A percentile compares a stretch with the other conserved stretches of the same genome.
These are phyloP conservation scores for Corythornis vintsioides DNA, from an alignment of 2,113 vertebrate species.

Conservation along the genomic window DNA sequence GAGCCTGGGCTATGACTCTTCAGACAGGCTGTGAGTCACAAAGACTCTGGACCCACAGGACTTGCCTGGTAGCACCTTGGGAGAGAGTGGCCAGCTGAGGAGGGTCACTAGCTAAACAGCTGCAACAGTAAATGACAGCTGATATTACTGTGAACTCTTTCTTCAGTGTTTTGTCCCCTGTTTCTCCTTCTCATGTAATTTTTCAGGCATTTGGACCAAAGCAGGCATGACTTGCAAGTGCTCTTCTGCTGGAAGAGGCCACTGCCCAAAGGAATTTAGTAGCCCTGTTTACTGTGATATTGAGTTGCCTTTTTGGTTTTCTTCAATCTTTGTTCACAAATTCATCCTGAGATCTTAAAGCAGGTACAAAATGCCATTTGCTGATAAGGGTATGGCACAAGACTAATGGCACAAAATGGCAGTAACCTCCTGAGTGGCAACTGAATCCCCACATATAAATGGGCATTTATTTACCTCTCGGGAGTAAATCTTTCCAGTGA, in stretches of 20 bases:
- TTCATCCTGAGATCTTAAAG: not conserved
- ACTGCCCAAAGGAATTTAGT: not conserved
- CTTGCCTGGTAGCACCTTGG: not conserved
- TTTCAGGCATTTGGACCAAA: not conserved
- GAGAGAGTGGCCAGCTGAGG: not conserved
- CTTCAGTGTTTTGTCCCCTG: not conserved
- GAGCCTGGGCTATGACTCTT: not conserved
- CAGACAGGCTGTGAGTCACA: not conserved
- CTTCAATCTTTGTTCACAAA: not conserved
- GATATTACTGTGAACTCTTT: not conserved
- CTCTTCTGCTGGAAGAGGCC: not conserved
- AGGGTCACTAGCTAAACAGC: not conserved
- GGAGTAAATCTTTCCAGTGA: not conserved
- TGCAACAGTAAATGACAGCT: not conserved
- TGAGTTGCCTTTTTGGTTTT: not conserved
- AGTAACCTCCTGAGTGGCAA: not conserved
- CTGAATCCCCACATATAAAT: not conserved
- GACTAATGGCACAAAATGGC: not conserved
- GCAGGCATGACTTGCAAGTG: not conserved
- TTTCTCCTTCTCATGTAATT: not conserved
- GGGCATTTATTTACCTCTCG: constrained; percentile 4
- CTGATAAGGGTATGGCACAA: not conserved
- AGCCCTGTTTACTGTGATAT: not conserved
- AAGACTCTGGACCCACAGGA: not conserved
- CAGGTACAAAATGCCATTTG: not conserved